Evolutionary conservation across 1,140 invertebrate species (phyloP), one percentile per base, ranked within the genome.

Genomic region (Triops cancriformis): DNA sequence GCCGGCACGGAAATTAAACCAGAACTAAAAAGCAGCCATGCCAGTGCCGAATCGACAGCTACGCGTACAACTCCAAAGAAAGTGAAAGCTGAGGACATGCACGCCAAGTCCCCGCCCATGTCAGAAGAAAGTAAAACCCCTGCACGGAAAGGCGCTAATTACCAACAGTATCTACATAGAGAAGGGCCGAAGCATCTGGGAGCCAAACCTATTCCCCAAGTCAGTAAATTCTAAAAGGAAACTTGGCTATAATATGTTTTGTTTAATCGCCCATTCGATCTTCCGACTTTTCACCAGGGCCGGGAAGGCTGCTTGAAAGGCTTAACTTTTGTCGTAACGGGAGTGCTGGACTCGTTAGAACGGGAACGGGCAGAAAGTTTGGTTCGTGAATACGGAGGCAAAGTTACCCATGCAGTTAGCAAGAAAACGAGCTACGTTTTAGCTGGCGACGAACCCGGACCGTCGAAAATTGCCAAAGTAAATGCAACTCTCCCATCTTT

Each of bases 271-370:
- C 26, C 75, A 51, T 64, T 64, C 76, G 18, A 42, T 72, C 18
- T 73, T 77, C 37, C 27, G 78, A 77, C 41, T 77, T 79, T 76
- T 42, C 27, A 76, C 51, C 77, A 93, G 89, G 94, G 94, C 42
- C 87, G 87, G 77, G 88, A 90, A 26, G 87, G 89, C 82, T 94
- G 94, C 82, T 84, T 97, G 4, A 88, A 89, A 75, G 91, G 92
- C 76, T 84, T 93, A 79, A 91, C 89, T 31, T 96, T 98, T 84
- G 84, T 97, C 10, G 85, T 95, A 72, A 96, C 94, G 78, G 96
- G 96, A 26, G 91, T 97, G 6, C 85, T 96, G 12, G 95, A 97
- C 82, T 95, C 93, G 0, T 87, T 98, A 80, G 94, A 96, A 82
- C 87, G 92, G 41, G 92, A 95, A 42, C 94, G 96, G 81, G 89